Percentiles rank a stretch among this genome's conserved stretches.
phyloP scores from a whole-genome alignment of 2,797 vertebrate species.

The Lithobates pipiens region DNA sequence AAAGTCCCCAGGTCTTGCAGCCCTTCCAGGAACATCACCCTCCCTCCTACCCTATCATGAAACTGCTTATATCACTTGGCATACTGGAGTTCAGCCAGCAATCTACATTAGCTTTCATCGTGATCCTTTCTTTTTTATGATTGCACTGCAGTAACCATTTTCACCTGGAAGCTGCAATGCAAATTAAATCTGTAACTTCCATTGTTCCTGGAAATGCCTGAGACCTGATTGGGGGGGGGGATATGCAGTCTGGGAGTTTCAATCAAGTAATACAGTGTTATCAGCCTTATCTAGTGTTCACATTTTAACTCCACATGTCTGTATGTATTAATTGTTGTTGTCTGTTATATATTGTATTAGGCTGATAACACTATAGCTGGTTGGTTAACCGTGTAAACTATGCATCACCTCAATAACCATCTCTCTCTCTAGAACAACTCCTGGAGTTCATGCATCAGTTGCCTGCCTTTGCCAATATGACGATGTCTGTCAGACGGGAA shows the following conservation, averaged over 20 bases:
- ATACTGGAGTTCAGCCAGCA: no score
- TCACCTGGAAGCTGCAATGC: no score
- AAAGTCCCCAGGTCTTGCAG: not conserved
- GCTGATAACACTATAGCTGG: not conserved
- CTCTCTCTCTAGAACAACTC: constrained; percentile 88
- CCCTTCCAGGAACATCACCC: no score
- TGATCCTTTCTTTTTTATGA: no score
- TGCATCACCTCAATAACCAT: not conserved
- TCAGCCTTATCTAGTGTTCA: no score
- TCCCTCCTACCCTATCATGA: not conserved
- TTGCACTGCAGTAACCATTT: no score
- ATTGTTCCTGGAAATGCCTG: not conserved
- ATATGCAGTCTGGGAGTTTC: not conserved
- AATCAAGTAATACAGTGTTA: not conserved
- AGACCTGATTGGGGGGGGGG: no score
- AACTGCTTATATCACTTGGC: not conserved
- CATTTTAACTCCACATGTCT: no score
- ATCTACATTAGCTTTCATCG: no score
- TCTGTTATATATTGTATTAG: not conserved
- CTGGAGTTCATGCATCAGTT: constrained; percentile 99
- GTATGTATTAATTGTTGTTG: not conserved
- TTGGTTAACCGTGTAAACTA: not conserved
- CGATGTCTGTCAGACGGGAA: constrained; percentile 97
- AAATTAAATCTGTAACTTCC: not conserved
- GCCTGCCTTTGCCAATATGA: constrained; percentile 99